A percentile compares a stretch with the other conserved stretches of the same genome.
phyloP scores from a whole-genome alignment of 2,113 vertebrate species.

The Crypturellus undulatus region DNA sequence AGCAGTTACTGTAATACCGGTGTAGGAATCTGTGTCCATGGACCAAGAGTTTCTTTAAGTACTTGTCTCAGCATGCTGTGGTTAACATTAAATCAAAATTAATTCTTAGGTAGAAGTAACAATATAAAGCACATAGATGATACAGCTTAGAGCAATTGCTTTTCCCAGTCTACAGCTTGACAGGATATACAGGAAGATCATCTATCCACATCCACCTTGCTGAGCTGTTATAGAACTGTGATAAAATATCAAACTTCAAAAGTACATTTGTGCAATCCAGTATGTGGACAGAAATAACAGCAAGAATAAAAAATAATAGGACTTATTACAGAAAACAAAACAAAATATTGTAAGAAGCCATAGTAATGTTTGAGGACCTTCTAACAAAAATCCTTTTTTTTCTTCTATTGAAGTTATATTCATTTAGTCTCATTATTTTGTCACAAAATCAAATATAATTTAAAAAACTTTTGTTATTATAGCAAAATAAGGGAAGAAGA shows the following conservation, averaged over 20 bases:
- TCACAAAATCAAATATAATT: constrained; percentile 57
- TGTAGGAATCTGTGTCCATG: not conserved
- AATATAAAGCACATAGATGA: not conserved
- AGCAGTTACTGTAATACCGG: too few species aligned
- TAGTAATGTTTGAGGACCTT: not conserved
- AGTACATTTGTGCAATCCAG: not conserved
- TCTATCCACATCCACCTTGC: not conserved
- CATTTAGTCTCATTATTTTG: constrained; percentile 37
- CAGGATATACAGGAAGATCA: not conserved
- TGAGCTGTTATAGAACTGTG: not conserved
- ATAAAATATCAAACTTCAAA: not conserved
- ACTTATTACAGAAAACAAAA: not conserved
- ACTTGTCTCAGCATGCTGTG: not conserved
- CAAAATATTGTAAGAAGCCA: not conserved
- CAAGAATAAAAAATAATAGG: not conserved
- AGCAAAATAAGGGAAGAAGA: constrained; percentile 20
- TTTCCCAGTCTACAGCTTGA: not conserved
- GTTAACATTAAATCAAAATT: not conserved
- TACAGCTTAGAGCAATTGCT: not conserved
- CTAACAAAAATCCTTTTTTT: not conserved
- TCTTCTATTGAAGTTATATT: not conserved
- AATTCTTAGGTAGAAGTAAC: not conserved
- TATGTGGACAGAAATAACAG: not conserved
- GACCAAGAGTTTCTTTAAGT: not conserved
- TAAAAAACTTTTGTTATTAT: constrained; percentile 5